phyloP scores from a whole-genome alignment of 92 coral and sea anemone species.

The Umimayanthus chanpuru region DNA sequence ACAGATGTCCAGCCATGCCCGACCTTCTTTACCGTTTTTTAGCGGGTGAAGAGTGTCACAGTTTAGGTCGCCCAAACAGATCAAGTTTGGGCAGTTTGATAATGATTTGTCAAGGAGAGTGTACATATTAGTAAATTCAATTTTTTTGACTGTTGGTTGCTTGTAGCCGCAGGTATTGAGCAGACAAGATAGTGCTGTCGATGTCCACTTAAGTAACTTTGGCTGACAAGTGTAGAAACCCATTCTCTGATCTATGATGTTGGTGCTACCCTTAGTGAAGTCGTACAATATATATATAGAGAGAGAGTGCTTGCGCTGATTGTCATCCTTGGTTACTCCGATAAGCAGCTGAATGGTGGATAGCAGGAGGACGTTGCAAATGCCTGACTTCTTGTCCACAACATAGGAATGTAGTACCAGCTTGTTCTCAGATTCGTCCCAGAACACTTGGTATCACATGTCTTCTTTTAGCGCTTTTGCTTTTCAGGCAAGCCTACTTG shows the following conservation, averaged over 20 bases:
- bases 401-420: conserved; percentile 5
- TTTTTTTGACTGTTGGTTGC: conserved; percentile 42
- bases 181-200: conserved; percentile 47
- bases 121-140: conserved; percentile 12
- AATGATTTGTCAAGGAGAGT: conserved; percentile 18
- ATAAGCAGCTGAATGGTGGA: conserved; percentile 14
- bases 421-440: conserved; percentile 4
- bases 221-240: no score
- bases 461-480: background rate
- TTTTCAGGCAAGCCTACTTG: background rate
- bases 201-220: conserved; percentile 43
- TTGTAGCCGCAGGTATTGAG: conserved; percentile 29
- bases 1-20: conserved; percentile 56
- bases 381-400: background rate
- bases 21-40: conserved; percentile 52
- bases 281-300: conserved; percentile 44
- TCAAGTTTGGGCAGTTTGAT: conserved; percentile 31
- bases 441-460: background rate
- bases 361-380: conserved; percentile 26
- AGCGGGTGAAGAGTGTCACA: conserved; percentile 59
- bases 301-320: background rate
- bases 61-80: conserved; percentile 53
- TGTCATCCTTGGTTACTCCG: conserved; percentile 49
- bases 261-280: conserved; percentile 16
- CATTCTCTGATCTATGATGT: no score